These are phyloP conservation scores for Thoracochromis brauschi DNA, from an alignment of 2,113 vertebrate species.

Conservation along the genomic window DNA sequence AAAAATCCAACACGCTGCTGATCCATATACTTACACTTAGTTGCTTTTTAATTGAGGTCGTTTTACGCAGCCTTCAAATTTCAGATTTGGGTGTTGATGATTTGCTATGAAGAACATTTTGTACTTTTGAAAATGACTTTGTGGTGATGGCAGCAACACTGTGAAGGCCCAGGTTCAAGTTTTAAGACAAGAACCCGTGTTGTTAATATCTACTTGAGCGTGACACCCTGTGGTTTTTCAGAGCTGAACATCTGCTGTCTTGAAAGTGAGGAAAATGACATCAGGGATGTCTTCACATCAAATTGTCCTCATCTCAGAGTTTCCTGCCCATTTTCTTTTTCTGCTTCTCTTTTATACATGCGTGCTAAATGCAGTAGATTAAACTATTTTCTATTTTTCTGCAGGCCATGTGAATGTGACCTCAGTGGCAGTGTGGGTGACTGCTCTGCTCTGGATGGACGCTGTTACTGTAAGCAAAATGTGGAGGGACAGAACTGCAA, in stretches of 20 bases:
- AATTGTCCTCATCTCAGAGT: not conserved
- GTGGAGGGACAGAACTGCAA: conserved; percentile 84
- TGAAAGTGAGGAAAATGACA: not conserved
- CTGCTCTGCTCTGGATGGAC: conserved; percentile 79
- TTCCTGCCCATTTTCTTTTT: not conserved
- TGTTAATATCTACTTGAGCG: not conserved
- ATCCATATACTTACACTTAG: not conserved
- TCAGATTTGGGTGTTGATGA: not conserved
- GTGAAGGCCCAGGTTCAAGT: not conserved
- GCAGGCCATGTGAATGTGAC: conserved; percentile 80
- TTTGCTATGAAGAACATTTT: not conserved
- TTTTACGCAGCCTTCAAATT: not conserved
- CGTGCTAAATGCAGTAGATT: not conserved
- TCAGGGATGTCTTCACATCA: not conserved
- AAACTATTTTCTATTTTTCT: not conserved
- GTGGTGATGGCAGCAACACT: not conserved
- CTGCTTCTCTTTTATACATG: not conserved
- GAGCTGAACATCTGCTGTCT: not conserved
- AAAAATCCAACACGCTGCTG: not conserved
- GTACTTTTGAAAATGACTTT: not conserved
- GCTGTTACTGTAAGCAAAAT: conserved; percentile 79
- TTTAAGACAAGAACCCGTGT: not conserved
- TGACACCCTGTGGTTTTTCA: not conserved
- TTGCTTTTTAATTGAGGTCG: not conserved
- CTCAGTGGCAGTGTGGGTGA: conserved; percentile 69